Evolutionary conservation across 2,888 invertebrate genomes (phyloP).

Genomic region (Daptonema setosum): DNA sequence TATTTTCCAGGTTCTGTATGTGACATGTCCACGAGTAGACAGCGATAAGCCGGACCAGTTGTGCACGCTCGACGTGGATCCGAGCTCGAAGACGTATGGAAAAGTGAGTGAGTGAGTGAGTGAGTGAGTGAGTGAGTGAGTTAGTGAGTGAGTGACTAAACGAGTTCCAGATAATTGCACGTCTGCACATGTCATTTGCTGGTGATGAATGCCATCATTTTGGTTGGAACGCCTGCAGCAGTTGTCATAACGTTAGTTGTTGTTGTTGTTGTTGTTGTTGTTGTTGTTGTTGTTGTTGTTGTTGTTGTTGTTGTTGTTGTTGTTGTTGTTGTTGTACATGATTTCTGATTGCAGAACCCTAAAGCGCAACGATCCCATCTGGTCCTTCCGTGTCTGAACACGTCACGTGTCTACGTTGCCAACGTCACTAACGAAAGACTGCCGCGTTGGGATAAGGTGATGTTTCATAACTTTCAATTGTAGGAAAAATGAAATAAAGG

Average conservation of each 20-base stretch:
- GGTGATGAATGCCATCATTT: conserved; percentile 81
- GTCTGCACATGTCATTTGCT: conserved; percentile 49
- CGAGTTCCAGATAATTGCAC: conserved; percentile 74
- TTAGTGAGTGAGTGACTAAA: no score
- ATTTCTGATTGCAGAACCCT: conserved; percentile 42
- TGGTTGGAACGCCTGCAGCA: conserved; percentile 91
- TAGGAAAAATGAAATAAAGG: no score
- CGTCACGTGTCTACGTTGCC: conserved; percentile 58
- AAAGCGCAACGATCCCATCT: conserved; percentile 48
- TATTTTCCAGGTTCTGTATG: conserved; percentile 69
- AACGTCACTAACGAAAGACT: conserved; percentile 38
- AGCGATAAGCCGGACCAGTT: conserved; percentile 58
- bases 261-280: no score
- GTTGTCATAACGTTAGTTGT: no score
- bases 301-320: no score
- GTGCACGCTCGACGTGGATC: conserved; percentile 74
- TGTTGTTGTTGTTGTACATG: no score
- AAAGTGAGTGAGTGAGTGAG: conserved; percentile 38
- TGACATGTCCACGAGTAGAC: conserved; percentile 41
- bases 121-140: no score
- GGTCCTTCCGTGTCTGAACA: conserved; percentile 56
- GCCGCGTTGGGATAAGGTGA: conserved; percentile 12
- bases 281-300: no score
- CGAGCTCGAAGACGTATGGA: conserved; percentile 55
- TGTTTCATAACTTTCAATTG: conserved; percentile 7